Conservation (phyloP, 2,797 vertebrate genomes). For the Hybognathus amarus region DNA sequence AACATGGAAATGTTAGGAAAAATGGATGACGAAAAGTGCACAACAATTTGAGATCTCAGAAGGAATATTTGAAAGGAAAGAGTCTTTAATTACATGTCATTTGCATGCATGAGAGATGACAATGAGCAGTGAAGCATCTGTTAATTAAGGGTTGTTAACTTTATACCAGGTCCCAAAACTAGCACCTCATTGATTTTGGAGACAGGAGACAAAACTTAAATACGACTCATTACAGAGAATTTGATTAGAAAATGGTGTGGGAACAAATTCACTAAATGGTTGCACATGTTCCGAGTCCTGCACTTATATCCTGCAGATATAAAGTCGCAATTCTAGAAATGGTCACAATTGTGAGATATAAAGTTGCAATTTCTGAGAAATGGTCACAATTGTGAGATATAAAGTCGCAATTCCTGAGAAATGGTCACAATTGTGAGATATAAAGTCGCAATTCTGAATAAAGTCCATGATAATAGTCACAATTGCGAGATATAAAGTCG, state of each 20-base stretch:
- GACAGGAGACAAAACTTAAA: slow-evolving; percentile 34
- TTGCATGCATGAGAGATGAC: slow-evolving; percentile 12
- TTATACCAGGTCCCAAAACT: background rate
- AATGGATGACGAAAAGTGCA: slow-evolving; percentile 23
- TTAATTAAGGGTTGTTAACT: slow-evolving; percentile 9
- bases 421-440: too few relatives aligned
- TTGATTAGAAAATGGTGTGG: background rate
- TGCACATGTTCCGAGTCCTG: background rate
- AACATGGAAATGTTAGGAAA: slow-evolving; percentile 45
- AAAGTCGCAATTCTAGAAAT: too few relatives aligned
- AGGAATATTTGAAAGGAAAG: background rate
- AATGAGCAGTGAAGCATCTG: background rate
- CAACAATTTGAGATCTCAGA: slow-evolving; percentile 4
- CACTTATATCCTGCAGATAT: too few relatives aligned
- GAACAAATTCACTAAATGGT: background rate
- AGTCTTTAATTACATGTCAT: background rate
- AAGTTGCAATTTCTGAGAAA: too few relatives aligned
- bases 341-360: too few relatives aligned
- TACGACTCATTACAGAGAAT: background rate
- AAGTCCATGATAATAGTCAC: too few relatives aligned
- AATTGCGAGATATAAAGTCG: too few relatives aligned
- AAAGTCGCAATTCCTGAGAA: too few relatives aligned
- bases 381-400: too few relatives aligned
- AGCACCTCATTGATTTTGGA: slow-evolving; percentile 31
- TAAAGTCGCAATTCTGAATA: too few relatives aligned